A percentile compares a stretch with the other conserved stretches of the same genome.
These are phyloP conservation scores for Tupaia tana DNA, from an alignment of 2,113 vertebrate species.

Conservation along the genomic window DNA sequence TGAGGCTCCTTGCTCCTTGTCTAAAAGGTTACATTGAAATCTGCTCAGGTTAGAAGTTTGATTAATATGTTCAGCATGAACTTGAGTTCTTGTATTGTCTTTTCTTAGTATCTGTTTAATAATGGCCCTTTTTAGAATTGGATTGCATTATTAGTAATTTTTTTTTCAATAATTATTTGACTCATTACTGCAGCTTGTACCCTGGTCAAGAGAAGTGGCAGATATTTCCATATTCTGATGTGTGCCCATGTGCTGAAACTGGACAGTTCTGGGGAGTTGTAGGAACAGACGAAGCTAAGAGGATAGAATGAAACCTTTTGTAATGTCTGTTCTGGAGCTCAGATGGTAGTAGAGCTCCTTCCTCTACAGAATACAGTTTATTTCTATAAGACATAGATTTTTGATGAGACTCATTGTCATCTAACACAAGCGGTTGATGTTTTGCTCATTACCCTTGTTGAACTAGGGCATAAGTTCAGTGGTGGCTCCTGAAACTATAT, in stretches of 20 bases:
- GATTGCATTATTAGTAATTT: neutral
- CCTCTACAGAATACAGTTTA: neutral
- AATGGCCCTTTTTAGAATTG: neutral
- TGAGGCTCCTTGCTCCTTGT: neutral
- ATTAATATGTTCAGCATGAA: neutral
- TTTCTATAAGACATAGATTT: neutral
- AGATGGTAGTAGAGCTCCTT: neutral
- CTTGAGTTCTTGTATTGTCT: slow-evolving; percentile 18
- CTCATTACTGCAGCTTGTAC: neutral
- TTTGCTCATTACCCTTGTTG: neutral
- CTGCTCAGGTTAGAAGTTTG: neutral
- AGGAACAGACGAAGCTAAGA: neutral
- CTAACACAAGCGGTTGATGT: neutral
- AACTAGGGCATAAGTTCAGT: neutral
- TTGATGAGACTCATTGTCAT: neutral
- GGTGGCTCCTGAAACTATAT: neutral
- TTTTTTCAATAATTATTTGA: slow-evolving; percentile 22
- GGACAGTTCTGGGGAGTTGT: neutral
- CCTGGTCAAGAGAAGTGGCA: neutral
- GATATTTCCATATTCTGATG: neutral
- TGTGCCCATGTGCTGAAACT: neutral
- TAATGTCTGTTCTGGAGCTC: neutral
- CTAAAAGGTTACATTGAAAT: neutral
- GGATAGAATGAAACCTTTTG: neutral
- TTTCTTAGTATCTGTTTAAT: neutral